Conservation (phyloP, 1,140 invertebrate genomes). For the Andrena cerasifolii region DNA sequence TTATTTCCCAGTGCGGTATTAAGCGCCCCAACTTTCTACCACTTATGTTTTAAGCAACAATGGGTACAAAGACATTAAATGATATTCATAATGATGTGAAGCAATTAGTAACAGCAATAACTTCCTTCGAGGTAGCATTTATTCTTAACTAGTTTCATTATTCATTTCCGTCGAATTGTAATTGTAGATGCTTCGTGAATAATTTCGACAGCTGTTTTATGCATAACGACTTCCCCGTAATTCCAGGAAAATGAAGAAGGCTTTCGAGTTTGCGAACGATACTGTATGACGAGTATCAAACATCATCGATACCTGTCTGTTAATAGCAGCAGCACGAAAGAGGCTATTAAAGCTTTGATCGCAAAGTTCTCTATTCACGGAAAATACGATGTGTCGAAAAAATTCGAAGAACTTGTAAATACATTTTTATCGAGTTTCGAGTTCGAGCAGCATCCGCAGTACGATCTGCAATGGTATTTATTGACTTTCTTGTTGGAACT, state of each 20-base stretch:
- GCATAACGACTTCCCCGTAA: slow-evolving; percentile 3
- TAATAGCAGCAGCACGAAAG: slow-evolving; percentile 76
- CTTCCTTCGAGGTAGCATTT: slow-evolving; percentile 75
- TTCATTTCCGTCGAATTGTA: no score
- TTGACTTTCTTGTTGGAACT: slow-evolving; percentile 77
- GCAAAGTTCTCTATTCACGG: slow-evolving; percentile 81
- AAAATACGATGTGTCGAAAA: slow-evolving; percentile 78
- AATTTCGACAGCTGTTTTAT: neutral
- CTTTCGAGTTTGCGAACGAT: slow-evolving; percentile 79
- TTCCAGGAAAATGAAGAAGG: slow-evolving; percentile 76
- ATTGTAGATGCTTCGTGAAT: no score
- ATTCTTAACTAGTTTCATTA: no score
- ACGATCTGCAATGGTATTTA: slow-evolving; percentile 79
- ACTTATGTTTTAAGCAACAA: slow-evolving; percentile 44
- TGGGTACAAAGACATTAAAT: slow-evolving; percentile 75
- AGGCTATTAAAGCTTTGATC: slow-evolving; percentile 73
- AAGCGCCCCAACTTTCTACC: neutral
- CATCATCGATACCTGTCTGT: slow-evolving; percentile 79
- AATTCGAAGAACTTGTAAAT: slow-evolving; percentile 74
- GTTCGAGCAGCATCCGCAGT: slow-evolving; percentile 79
- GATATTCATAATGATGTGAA: slow-evolving; percentile 78
- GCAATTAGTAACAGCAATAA: slow-evolving; percentile 75
- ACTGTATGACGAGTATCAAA: slow-evolving; percentile 79
- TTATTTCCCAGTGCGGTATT: neutral
- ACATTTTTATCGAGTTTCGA: slow-evolving; percentile 77